Evolutionary conservation across 2,113 vertebrate genomes (phyloP), one percentile per base, ranked within the genome.

Genomic region (Oryzias curvinotus): DNA sequence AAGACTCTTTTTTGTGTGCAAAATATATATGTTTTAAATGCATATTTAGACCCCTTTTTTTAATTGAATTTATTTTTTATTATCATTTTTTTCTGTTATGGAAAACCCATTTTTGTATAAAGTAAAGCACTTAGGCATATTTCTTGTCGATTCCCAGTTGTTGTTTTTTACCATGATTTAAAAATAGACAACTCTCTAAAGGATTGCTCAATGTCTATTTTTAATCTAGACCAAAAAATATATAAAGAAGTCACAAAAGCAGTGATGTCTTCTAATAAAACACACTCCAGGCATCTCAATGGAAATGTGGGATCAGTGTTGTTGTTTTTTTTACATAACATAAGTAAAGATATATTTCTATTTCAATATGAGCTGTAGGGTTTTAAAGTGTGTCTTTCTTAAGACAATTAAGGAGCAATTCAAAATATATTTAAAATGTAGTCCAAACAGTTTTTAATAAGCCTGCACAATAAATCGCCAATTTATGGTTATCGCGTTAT

Each of bases 161-260:
- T 57, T 51, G 48, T 1, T 51, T 59, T 63, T 64, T 36, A 30
- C 52, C 19, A 14, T 30, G 45, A 53, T 62, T 58, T 84, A 81
- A 77, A 79, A 84, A 84, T 86, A 85, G 68, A 68, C 56, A 21
- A 64, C 49, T 51, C 48, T 48, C 58, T 51, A 64, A 78, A 82
- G 64, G 47, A 49, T 64, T 65, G 43, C 65, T 44, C 4, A 70
- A 48, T 25, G 3, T 66, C 83, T 85, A 82, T 84, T 84, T 85
- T 80, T 84, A 87, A 71, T 59, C 8, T 43, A 14, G 63, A 62
- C 53, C 17, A 47, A 46, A 48, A 18, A 72, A 42, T 52, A 52
- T 53, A 42, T 52, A 52, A 57, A 30, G 47, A 60, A 57, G 15
- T 41, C 51, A 79, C 78, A 80, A 68, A 59, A 78, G 68, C 19